Percentiles rank a stretch among this genome's conserved stretches.
Conservation (phyloP, 2,888 invertebrate species). For the Bhutanitis thaidina region DNA sequence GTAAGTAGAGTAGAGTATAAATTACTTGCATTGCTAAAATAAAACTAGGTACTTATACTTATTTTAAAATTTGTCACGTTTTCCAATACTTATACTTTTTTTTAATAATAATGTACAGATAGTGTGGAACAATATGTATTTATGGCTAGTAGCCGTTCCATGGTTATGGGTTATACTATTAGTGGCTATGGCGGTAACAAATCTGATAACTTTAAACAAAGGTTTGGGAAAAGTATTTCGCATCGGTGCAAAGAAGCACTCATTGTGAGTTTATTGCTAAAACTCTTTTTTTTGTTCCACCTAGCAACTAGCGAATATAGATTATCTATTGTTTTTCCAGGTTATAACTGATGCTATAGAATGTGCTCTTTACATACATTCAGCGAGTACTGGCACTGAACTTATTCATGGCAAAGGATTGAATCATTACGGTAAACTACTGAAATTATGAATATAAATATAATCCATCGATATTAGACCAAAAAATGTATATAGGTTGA, state of each 20-base stretch:
- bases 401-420: conserved; percentile 65
- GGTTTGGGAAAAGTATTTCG: conserved; percentile 39
- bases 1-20: conserved; percentile 46
- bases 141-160: conserved; percentile 50
- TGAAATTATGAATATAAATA: no score
- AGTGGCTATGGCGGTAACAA: conserved; percentile 32
- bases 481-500: no score
- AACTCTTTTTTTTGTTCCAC: not conserved
- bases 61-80: no score
- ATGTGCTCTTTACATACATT: conserved; percentile 61
- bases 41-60: no score
- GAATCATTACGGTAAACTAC: conserved; percentile 54
- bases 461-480: no score
- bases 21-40: no score
- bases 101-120: conserved; percentile 34
- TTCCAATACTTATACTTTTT: no score
- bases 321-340: conserved; percentile 34
- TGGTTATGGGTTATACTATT: conserved; percentile 50
- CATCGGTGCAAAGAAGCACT: conserved; percentile 47
- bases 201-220: conserved; percentile 32
- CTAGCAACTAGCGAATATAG: not conserved
- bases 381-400: conserved; percentile 60
- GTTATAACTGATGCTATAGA: conserved; percentile 53
- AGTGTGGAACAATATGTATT: conserved; percentile 58
- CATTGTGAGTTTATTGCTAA: conserved; percentile 37